Evolutionary conservation across 1,140 invertebrate genomes (phyloP), one percentile per base, ranked within the genome.

Genomic region (Nebria ingens): DNA sequence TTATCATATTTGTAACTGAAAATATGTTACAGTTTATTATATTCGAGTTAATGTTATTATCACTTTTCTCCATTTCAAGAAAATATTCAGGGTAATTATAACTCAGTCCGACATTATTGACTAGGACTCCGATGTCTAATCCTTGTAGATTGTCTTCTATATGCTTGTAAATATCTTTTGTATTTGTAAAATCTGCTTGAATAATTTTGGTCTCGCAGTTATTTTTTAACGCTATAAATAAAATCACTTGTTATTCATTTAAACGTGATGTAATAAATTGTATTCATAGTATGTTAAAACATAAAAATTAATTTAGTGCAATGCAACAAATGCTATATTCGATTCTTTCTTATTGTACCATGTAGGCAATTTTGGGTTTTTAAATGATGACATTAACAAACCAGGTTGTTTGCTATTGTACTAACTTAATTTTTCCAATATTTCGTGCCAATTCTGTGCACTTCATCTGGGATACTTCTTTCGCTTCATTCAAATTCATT

Each of bases 41-140:
- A 50, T 74, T 69, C 9, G 3, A 3, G 0, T 80, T 78, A 2
- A 78, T 62, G 50, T 74, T 69, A n/a, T 11, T 9, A 0, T 80
- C 75, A 62, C 75, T 75, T 61, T 87, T 79, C 6, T 79, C 75
- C 1, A 88, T 67, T 12, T 86, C 78, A 1, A 87, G 72, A 68
- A 93, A 91, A 63, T 88, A 86, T 65, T 92, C 87, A 0, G 95
- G 94, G 70, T 90, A 82, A 0, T 83, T 75, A 70, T 97, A 97
- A 53, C 89, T 91, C 58, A 92, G 83, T 2, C 95, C 96, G 0
- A 97, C 94, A 75, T 98, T 98, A 71, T 99, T 99, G 2, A 98
- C 82, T 9, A 98, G 75, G 15, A 94, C 84, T 0, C 91, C 93
- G 56, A 97, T 85, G 67, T 97, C 91, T 1, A 97, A 73, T 1